These are phyloP conservation scores for Charanyca ferruginea DNA, from an alignment of 2,888 invertebrate species.

Conservation along the genomic window DNA sequence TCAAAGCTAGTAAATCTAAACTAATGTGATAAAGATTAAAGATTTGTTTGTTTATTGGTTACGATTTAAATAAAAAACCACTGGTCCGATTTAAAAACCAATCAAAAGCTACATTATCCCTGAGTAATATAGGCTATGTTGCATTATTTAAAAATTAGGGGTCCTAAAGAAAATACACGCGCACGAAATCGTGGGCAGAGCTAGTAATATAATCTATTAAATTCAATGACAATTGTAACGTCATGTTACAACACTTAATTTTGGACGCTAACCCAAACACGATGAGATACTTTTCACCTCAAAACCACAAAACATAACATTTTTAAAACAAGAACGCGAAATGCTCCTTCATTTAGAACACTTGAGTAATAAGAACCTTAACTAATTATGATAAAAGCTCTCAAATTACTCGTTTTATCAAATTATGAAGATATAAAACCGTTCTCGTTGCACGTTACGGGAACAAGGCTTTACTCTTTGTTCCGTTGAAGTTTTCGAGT, in stretches of 20 bases:
- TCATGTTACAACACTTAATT: background rate
- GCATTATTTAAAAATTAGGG: too few species aligned
- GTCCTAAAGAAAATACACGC: too few species aligned
- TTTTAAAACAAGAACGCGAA: constrained; percentile 21
- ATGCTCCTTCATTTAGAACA: constrained; percentile 54
- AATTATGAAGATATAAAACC: constrained; percentile 74
- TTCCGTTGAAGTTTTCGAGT: constrained; percentile 80
- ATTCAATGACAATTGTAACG: background rate
- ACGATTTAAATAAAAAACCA: too few species aligned
- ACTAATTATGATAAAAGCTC: constrained; percentile 72
- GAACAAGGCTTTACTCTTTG: constrained; percentile 85
- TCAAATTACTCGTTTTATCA: constrained; percentile 70
- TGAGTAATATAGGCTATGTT: too few species aligned
- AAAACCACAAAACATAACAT: constrained; percentile 22
- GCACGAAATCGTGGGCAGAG: too few species aligned
- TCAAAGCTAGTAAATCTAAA: too few species aligned
- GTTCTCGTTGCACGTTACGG: constrained; percentile 71
- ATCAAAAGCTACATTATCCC: too few species aligned
- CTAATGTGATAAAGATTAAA: too few species aligned
- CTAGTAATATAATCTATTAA: too few species aligned
- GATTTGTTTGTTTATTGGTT: too few species aligned
- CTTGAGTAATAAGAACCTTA: constrained; percentile 48
- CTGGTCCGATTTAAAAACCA: too few species aligned
- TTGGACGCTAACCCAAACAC: background rate
- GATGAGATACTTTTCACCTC: background rate